Evolutionary conservation across 1,140 invertebrate genomes (phyloP), one percentile per base, ranked within the genome.

Genomic region (Neodiprion virginianus): DNA sequence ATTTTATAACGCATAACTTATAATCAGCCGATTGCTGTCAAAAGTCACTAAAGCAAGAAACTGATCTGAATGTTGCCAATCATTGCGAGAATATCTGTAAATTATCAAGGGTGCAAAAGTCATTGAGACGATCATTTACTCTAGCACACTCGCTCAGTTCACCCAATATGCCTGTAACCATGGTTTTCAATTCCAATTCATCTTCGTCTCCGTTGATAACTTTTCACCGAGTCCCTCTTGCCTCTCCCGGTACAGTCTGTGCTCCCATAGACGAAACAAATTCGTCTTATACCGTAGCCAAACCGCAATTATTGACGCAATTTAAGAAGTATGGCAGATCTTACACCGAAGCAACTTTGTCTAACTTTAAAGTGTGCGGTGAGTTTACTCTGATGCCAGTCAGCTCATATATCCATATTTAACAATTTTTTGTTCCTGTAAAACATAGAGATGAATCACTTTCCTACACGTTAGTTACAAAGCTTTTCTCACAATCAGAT

Each of bases 111-210:
- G 65, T 75, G 40, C 72, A 73, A 14, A 75, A 75, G n/a, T 74
- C 68, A 53, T 78, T 82, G 47, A 81, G 81, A 48, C 82, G 82
- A 48, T 81, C 85, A 1, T 72, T 81, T n/a, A 66, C 68, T 5
- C 75, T 88, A 48, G 78, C 84, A 7, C 86, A 88, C 67, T 88
- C 88, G 8, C 40, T 85, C 17, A 89, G 88, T 74, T 88, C 87
- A n/a, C 88, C 88, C n/a, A 86, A 88, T 48, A 74, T 89, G 9
- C 83, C 83, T 49, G 75, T 82, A n/a, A 82, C 83, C 12, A 14
- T 79, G n/a, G 53, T 81, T 71, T 61, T 75, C 21, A 69, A 12
- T 66, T 79, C 71, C 48, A 74, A 61, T 61, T 61, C 69, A 72
- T 68, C 68, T 48, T 23, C 72, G 47, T 48, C 73, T 48, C 80